These are phyloP conservation scores for Daphoenositta chrysoptera DNA, from an alignment of 2,113 vertebrate species.

Conservation along the genomic window DNA sequence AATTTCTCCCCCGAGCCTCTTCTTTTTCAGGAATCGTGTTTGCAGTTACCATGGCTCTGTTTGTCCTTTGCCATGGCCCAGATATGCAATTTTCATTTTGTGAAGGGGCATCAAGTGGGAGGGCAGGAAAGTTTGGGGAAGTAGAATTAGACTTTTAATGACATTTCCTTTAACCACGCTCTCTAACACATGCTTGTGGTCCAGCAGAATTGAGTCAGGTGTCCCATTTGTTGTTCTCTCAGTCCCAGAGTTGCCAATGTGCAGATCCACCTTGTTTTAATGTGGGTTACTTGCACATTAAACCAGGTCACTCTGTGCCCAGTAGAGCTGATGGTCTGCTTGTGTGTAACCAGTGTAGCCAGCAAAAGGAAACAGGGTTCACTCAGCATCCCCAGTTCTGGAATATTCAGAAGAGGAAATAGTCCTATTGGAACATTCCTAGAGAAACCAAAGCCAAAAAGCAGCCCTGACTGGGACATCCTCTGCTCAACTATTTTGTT, in stretches of 20 bases:
- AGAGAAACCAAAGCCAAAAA: background rate
- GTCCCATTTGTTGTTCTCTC: background rate
- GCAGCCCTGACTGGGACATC: background rate
- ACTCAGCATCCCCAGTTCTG: background rate
- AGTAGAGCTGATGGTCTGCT: background rate
- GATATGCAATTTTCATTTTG: background rate
- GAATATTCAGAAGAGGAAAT: background rate
- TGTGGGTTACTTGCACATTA: background rate
- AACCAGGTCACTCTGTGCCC: background rate
- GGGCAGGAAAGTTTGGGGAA: background rate
- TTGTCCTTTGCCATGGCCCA: background rate
- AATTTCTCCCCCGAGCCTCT: background rate
- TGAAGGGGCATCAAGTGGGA: background rate
- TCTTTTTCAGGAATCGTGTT: background rate
- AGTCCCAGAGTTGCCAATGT: background rate
- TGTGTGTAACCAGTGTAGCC: background rate
- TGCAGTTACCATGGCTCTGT: background rate
- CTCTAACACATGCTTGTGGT: background rate
- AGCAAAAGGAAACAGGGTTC: background rate
- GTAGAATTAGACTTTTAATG: background rate
- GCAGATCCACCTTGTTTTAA: background rate
- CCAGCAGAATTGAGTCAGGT: background rate
- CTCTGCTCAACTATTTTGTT: background rate
- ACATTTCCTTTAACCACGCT: background rate
- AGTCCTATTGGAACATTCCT: background rate